Percentiles rank a stretch among this genome's conserved stretches.
Conservation (phyloP, 2,888 invertebrate species). For the Dynastes hyllus region DNA sequence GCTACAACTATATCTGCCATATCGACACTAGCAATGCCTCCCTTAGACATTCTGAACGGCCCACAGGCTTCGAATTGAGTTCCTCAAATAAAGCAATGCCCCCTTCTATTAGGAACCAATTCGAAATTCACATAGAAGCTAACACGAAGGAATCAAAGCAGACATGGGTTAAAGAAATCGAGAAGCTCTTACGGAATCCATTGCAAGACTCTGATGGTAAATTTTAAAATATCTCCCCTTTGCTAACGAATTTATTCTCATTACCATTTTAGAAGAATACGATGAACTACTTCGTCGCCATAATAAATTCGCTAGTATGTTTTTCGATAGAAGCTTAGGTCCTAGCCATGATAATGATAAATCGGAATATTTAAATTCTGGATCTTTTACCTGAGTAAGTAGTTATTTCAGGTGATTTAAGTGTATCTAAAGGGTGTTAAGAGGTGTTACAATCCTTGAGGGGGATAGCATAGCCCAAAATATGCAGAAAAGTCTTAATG, state of each 20-base stretch:
- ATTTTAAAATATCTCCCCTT: neutral
- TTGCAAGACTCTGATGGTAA: conserved; percentile 5
- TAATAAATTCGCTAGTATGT: too few relatives aligned
- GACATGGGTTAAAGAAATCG: conserved; percentile 11
- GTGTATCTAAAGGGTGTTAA: too few relatives aligned
- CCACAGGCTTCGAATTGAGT: conserved; percentile 7
- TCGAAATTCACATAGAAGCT: conserved; percentile 1
- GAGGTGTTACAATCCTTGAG: too few relatives aligned
- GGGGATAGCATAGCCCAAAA: too few relatives aligned
- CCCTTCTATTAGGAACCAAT: neutral
- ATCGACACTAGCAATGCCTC: conserved; percentile 60
- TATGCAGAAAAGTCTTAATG: too few relatives aligned
- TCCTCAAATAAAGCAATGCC: neutral
- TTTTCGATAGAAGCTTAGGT: too few relatives aligned
- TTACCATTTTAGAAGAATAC: neutral
- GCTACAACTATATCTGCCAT: conserved; percentile 62
- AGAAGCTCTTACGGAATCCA: neutral
- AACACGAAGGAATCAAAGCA: neutral
- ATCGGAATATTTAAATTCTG: neutral
- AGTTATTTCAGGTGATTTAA: too few relatives aligned
- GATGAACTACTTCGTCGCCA: neutral
- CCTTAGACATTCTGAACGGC: neutral
- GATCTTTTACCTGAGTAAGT: neutral
- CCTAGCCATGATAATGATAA: neutral
- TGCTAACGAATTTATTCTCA: too few relatives aligned